phyloP scores from a whole-genome alignment of 2,888 invertebrate species.

The Ethmia dodecea region DNA sequence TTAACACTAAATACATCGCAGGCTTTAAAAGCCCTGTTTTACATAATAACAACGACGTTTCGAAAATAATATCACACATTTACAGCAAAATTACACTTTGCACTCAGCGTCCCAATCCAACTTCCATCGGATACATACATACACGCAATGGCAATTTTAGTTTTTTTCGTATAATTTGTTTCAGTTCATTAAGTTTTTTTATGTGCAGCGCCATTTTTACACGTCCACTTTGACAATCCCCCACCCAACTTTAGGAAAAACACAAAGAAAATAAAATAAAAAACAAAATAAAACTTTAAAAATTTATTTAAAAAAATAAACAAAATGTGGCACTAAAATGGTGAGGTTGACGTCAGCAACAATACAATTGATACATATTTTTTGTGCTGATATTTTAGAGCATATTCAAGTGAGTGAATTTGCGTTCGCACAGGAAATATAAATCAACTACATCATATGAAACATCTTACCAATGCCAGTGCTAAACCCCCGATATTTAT shows the following conservation, averaged over 20 bases:
- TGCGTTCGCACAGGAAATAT: slow-evolving; percentile 35
- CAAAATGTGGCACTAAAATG: slow-evolving; percentile 37
- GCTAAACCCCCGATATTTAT: slow-evolving; percentile 26
- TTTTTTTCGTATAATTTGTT: slow-evolving; percentile 42
- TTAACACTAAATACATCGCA: slow-evolving; percentile 72
- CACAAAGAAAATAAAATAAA: slow-evolving; percentile 38
- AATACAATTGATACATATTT: slow-evolving; percentile 31
- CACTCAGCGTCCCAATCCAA: slow-evolving; percentile 51
- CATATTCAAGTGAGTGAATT: slow-evolving; percentile 12
- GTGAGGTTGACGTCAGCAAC: slow-evolving; percentile 37
- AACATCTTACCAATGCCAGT: slow-evolving; percentile 16
- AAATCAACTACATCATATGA: slow-evolving; percentile 14
- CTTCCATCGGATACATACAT: slow-evolving; percentile 40
- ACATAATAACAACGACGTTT: slow-evolving; percentile 58
- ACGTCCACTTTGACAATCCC: slow-evolving; percentile 72
- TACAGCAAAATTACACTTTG: slow-evolving; percentile 66
- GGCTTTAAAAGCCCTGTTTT: slow-evolving; percentile 68
- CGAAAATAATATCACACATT: slow-evolving; percentile 74
- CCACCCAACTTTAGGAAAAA: slow-evolving; percentile 29
- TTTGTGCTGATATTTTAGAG: slow-evolving; percentile 27
- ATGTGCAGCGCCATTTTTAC: slow-evolving; percentile 71
- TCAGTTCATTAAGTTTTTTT: slow-evolving; percentile 47
- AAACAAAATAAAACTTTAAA: slow-evolving; percentile 39
- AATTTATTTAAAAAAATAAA: slow-evolving; percentile 57
- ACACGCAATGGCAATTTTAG: slow-evolving; percentile 49